Base-by-base conservation (phyloP, 2,888 invertebrate species). In the Parnassius glacialis region DNA sequence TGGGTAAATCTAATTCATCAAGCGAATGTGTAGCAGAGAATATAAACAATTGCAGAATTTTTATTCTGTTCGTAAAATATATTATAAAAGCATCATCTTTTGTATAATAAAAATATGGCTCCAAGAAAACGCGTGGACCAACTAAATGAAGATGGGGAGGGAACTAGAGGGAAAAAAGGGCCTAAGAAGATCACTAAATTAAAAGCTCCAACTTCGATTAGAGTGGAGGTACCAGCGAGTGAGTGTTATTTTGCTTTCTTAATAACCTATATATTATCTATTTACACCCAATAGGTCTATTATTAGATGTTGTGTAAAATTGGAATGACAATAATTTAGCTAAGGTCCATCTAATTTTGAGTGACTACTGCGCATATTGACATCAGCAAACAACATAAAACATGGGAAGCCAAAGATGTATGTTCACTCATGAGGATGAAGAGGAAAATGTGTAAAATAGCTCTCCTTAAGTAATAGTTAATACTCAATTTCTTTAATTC, bases 181-280 rank as follows among this genome's bases (percentile, higher is more conserved):
- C 56, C 34, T 69, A 68, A 60, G 69, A 70, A 45, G 80, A 75
- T 61, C 61, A 69, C 7, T 9, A 48, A 70, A 59, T 48, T 66
- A 45, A 79, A 74, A 62, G 74, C 59, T 43, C 76, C 76, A 52
- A 59, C 44, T 11, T 44, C 44, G 12, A 54, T 54, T 11, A 54
- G 10, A 54, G 20, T 54, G 5, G 43, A 54, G 45, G 44, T 54
- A 54, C 54, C 54, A 20, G 43, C 44, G 11, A 44, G 54, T 54
- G 12, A 54, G 44, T 11, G 16, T 10, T 13, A 9, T 52, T 25
- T 34, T 34, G 34, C 7, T 1, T 34, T 34, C 34, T 34, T 34
- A 34, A 5, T 48, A 10, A 2, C 20, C 9, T 50, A 10, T 10
- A 20, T 10, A 50, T 9, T 9, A 50, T 50, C 2, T 16, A 10